Percentiles rank a stretch among this genome's conserved stretches.
Conservation (phyloP, 2,113 vertebrate genomes). For the Crotophaga sulcirostris region DNA sequence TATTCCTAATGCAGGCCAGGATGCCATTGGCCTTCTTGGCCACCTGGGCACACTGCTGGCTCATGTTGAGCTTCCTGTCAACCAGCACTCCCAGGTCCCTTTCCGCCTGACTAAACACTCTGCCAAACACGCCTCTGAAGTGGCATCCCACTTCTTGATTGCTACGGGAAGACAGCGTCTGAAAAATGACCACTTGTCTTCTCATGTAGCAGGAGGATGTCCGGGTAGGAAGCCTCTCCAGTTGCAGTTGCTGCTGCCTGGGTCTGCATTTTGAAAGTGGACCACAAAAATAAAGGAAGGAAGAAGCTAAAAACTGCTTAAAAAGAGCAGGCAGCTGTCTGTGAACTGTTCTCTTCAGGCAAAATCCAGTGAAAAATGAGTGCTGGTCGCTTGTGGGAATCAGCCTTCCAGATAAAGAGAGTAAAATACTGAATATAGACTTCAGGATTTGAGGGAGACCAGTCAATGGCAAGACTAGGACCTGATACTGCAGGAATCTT, state of each 20-base stretch:
- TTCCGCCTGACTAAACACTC: no score
- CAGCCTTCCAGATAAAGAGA: not conserved
- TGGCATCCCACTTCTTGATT: not conserved
- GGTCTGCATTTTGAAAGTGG: not conserved
- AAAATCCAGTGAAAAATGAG: not conserved
- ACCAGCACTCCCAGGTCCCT: no score
- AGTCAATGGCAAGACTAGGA: not conserved
- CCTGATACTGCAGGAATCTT: not conserved
- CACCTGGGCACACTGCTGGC: no score
- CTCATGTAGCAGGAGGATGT: not conserved
- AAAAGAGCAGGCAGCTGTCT: not conserved
- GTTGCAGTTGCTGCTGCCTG: not conserved
- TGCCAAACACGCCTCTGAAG: not conserved
- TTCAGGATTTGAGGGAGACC: not conserved
- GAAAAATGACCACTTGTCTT: not conserved
- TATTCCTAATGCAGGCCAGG: no score
- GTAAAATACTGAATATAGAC: not conserved
- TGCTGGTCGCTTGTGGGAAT: not conserved
- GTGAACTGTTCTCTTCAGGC: not conserved
- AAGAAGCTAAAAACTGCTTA: not conserved
- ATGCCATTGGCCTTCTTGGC: no score
- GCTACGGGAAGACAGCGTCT: not conserved
- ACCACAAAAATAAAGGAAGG: not conserved
- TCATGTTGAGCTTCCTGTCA: no score
- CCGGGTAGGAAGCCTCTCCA: not conserved